Percentiles rank a stretch among this genome's conserved stretches.
These are phyloP conservation scores for Erebia ligea DNA, from an alignment of 2,888 invertebrate species.

Conservation along the genomic window DNA sequence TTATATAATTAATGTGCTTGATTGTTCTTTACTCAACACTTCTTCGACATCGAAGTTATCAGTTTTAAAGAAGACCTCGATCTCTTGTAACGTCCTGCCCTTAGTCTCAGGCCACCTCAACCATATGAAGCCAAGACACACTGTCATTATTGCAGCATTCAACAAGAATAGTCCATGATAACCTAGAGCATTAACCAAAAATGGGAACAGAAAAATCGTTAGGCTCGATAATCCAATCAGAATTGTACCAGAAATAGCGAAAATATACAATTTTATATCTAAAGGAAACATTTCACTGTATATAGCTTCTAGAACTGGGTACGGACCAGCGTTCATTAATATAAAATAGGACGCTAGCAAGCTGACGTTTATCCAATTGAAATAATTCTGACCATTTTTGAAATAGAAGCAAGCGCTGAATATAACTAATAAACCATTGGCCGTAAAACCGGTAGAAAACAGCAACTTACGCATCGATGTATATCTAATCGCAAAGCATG, in stretches of 20 bases:
- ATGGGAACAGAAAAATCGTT: slow-evolving; percentile 16
- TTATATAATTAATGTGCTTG: slow-evolving; percentile 12
- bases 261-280: slow-evolving; percentile 23
- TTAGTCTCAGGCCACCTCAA: slow-evolving; percentile 25
- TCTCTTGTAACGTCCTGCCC: slow-evolving; percentile 42
- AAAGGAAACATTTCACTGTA: slow-evolving; percentile 31
- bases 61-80: slow-evolving; percentile 46
- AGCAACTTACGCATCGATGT: slow-evolving; percentile 23
- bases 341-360: slow-evolving; percentile 23
- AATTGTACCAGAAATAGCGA: slow-evolving; percentile 14
- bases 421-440: slow-evolving; percentile 7
- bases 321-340: slow-evolving; percentile 18
- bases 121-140: slow-evolving; percentile 6
- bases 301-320: slow-evolving; percentile 23
- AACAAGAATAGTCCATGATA: slow-evolving; percentile 8
- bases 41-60: slow-evolving; percentile 30
- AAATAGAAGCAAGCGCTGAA: slow-evolving; percentile 24
- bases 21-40: slow-evolving; percentile 20
- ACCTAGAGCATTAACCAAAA: slow-evolving; percentile 1
- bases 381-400: background rate
- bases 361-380: slow-evolving; percentile 20
- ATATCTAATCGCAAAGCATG: slow-evolving; percentile 19
- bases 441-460: slow-evolving; percentile 15
- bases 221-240: background rate
- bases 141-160: slow-evolving; percentile 23